These are phyloP conservation scores for Lochmaea crataegi DNA, from an alignment of 2,888 invertebrate species.

Conservation along the genomic window DNA sequence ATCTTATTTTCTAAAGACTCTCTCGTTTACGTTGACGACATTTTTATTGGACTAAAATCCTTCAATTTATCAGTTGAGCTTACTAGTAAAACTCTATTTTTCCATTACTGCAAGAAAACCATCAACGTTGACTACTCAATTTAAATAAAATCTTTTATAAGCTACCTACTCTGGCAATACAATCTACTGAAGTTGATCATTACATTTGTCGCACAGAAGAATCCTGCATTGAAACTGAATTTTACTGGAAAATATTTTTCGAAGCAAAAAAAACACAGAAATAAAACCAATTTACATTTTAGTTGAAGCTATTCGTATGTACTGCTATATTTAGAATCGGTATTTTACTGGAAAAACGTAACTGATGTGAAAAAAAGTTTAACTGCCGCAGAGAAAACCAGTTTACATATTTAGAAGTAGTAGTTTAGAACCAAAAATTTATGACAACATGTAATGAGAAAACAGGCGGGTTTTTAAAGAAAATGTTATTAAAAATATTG, in stretches of 20 bases:
- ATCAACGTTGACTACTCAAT: conserved; percentile 25
- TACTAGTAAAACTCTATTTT: conserved; percentile 14
- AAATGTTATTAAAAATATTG: too few relatives aligned
- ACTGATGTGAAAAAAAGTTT: too few relatives aligned
- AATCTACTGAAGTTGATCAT: conserved; percentile 10
- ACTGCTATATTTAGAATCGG: too few relatives aligned
- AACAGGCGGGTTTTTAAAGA: too few relatives aligned
- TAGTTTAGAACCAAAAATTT: too few relatives aligned
- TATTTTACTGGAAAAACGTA: too few relatives aligned
- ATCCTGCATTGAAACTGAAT: conserved; percentile 4
- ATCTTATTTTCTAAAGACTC: not conserved
- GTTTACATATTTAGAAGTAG: too few relatives aligned
- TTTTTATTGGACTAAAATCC: conserved; percentile 7
- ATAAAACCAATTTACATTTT: not conserved
- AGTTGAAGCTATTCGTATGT: not conserved
- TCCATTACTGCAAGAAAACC: conserved; percentile 20
- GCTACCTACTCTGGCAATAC: conserved; percentile 15
- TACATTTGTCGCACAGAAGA: not conserved
- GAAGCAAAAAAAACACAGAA: not conserved
- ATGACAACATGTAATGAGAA: too few relatives aligned
- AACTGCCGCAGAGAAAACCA: too few relatives aligned
- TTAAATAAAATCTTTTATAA: conserved; percentile 32
- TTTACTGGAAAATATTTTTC: not conserved
- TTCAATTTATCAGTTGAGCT: conserved; percentile 11
- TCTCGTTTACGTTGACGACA: conserved; percentile 12